Base-by-base conservation (phyloP, 1,140 invertebrate species). In the Pemphigus obesinymphae region DNA sequence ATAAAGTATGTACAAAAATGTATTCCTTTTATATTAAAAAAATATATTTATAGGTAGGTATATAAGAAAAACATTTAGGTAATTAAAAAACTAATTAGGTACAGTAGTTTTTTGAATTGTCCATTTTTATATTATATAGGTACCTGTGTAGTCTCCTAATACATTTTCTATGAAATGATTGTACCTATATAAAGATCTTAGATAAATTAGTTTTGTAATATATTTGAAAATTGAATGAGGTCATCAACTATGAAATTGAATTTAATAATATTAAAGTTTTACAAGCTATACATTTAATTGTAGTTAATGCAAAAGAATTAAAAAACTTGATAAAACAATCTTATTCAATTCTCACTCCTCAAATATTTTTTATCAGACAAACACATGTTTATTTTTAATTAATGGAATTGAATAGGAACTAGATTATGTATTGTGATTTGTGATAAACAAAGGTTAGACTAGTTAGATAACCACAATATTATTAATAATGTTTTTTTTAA, bases 361-460 rank as follows among this genome's bases (percentile, higher is more conserved):
- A 80, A 53, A 72, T 26, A 26, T 37, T 26, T 31, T 80, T 63
- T 63, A 58, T 63, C 53, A 80, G 20, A 20, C 17, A 58, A 80
- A 58, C 58, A 63, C 34, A 58, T 80, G 58, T 40, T 78, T 80
- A 58, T 40, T 58, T 80, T 37, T 58, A 58, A 58, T 58, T 63
- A 80, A 40, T 58, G 3, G n/a, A 80, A 26, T 13, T n/a, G 34
- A 61, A 40, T 43, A 15, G 6, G n/a, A 72, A 48, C 23, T 55
- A 10, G 26, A 45, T 45, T 45, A 13, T 5, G 13, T 45, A 45
- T 4, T 48, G 7, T 48, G 29, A 10, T 3, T 13, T 45, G 20
- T 73, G 70, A 73, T 73, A 73, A 73, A 29, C 23, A 72, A 43
- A 73, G 70, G 20, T 73, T 73, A 73, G 10, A 73, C 50, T 31